Conservation (phyloP, 2,888 invertebrate species). For the Eugnorisma glareosa region DNA sequence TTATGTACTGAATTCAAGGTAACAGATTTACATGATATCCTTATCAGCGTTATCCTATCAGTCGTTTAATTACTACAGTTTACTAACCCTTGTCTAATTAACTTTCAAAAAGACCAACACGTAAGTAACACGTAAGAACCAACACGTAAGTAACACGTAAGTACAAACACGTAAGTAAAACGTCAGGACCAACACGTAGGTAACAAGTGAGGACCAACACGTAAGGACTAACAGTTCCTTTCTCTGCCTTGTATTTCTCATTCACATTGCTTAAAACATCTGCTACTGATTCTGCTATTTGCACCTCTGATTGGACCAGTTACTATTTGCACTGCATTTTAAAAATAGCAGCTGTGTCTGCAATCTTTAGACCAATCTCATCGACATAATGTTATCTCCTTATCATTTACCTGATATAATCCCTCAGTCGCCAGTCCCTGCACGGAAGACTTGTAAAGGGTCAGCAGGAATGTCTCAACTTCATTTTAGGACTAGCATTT, state of each 20-base stretch:
- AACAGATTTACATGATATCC: too few relatives aligned
- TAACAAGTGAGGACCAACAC: background rate
- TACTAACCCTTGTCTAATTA: too few relatives aligned
- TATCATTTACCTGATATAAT: constrained; percentile 51
- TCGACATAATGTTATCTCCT: constrained; percentile 28
- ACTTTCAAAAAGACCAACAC: background rate
- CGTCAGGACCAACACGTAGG: background rate
- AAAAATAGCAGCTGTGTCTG: constrained; percentile 1
- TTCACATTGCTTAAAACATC: background rate
- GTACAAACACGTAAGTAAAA: too few relatives aligned
- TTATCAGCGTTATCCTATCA: background rate
- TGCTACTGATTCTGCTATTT: background rate
- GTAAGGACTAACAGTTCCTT: too few relatives aligned
- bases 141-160: too few relatives aligned
- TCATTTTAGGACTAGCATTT: background rate
- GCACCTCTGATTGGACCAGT: background rate
- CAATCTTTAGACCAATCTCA: constrained; percentile 23
- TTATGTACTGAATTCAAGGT: background rate
- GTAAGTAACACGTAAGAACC: background rate
- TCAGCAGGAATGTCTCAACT: background rate
- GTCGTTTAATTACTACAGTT: background rate
- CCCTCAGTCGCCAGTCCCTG: background rate
- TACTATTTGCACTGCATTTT: background rate
- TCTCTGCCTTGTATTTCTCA: background rate
- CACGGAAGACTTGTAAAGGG: constrained; percentile 27